Base-by-base conservation (phyloP, 2,888 invertebrate species). In the Agrotis ipsilon region DNA sequence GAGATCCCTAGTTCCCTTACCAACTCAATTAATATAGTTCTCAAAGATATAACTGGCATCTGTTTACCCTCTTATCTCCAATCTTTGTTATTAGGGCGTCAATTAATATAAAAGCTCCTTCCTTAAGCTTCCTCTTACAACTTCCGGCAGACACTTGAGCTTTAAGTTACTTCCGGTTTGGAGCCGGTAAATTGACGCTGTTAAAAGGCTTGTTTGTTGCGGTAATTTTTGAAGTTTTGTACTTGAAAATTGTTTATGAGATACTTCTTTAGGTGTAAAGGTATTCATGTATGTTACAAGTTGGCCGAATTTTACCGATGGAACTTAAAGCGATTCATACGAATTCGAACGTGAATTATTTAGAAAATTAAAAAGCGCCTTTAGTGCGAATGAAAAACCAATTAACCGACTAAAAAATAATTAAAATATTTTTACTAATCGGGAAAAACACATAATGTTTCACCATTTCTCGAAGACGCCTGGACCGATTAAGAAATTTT, bases 31-130 rank as follows among this genome's bases (percentile, higher is more conserved):
- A 57, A 72, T 57, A 51, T 51, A 2, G 13, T 32, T 24, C 7
- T 49, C 5, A 13, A 32, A 16, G 2, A 67, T 43, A 67, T 43
- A 24, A 46, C 63, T 52, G 63, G 46, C 62, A 39, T 57, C 61
- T 72, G 65, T 65, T 72, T 65, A 72, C 54, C 39, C 49, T 45
- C 62, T 48, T 72, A 77, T 78, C 72, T 72, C 24, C 46, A 62
- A 77, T 76, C 68, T 78, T 18, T 67, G 60, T 64, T 76, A 60
- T 78, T 78, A 63, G 46, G 58, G 49, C 52, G 63, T 52, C 81
- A 80, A 85, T 86, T 87, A 83, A 85, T 88, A 89, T 90, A 88
- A 89, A 87, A 87, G 85, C 86, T 77, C 75, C 72, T 70, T 70
- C 51, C 67, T 75, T 67, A 51, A 45, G 68, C 75, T 80, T 79